phyloP scores from a whole-genome alignment of 2,113 vertebrate genomes.

The Theropithecus gelada region DNA sequence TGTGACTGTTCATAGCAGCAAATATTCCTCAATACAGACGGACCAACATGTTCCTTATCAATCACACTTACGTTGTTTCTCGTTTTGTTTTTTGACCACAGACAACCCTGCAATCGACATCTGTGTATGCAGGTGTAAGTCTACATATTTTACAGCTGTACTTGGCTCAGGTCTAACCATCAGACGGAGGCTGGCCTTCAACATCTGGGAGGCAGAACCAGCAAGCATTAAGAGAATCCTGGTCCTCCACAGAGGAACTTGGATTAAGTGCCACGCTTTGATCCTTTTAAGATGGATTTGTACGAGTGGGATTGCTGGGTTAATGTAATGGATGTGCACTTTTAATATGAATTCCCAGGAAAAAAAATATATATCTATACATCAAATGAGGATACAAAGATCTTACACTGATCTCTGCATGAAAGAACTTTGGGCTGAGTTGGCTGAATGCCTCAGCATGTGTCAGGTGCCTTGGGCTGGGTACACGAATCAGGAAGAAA shows the following conservation, averaged over 20 bases:
- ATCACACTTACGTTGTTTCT: neutral
- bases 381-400: neutral
- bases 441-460: fast-evolving
- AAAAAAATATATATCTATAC: no score
- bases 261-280: neutral
- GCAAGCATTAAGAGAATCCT: fast-evolving
- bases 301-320: neutral
- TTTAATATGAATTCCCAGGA: neutral
- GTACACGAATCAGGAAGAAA: neutral
- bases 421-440: fast-evolving
- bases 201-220: fast-evolving
- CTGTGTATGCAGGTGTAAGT: neutral
- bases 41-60: fast-evolving
- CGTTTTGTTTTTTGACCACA: neutral
- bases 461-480: fast-evolving
- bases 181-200: neutral
- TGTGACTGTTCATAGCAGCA: neutral
- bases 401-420: neutral
- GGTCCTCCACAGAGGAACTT: fast-evolving
- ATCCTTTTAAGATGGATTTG: neutral
- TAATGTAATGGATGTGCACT: neutral
- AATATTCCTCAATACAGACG: neutral
- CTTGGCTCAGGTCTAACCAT: fast-evolving
- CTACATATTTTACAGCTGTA: neutral
- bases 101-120: neutral